These are phyloP conservation scores for Psittacula cyanocephala DNA, from an alignment of 2,113 vertebrate genomes.

Conservation along the genomic window DNA sequence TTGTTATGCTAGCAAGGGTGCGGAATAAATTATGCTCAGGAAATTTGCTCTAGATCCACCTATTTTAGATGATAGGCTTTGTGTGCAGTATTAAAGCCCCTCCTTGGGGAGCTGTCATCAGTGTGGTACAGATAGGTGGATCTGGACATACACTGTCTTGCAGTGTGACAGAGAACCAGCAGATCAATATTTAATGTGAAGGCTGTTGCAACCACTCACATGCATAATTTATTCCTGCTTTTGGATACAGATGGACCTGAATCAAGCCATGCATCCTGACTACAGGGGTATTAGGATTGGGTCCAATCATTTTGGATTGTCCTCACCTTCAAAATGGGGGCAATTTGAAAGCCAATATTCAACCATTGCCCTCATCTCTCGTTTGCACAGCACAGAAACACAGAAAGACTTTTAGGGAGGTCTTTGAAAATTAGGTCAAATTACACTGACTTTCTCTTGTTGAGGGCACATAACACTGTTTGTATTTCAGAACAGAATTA, in stretches of 20 bases:
- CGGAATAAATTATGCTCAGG: constrained; percentile 30
- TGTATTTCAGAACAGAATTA: background rate
- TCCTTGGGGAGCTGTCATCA: background rate
- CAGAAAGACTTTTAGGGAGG: background rate
- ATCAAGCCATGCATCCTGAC: background rate
- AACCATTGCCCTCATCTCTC: background rate
- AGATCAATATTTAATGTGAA: constrained; percentile 63
- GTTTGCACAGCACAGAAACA: background rate
- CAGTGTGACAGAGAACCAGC: constrained; percentile 45
- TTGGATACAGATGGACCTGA: constrained; percentile 55
- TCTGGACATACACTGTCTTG: background rate
- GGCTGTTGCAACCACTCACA: constrained; percentile 56
- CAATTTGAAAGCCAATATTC: background rate
- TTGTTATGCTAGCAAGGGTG: constrained; percentile 51
- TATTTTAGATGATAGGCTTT: background rate
- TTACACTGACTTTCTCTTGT: background rate
- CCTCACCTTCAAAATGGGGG: background rate
- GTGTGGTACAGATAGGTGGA: constrained; percentile 20
- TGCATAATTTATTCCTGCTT: constrained; percentile 61
- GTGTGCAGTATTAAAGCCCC: background rate
- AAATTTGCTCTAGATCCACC: constrained; percentile 45
- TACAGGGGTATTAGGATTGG: background rate
- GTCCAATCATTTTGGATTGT: background rate
- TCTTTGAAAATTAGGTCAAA: constrained; percentile 4
- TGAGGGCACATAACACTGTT: background rate